These are phyloP conservation scores for Augochlorella aurata DNA, from an alignment of 2,888 invertebrate genomes.

Conservation along the genomic window DNA sequence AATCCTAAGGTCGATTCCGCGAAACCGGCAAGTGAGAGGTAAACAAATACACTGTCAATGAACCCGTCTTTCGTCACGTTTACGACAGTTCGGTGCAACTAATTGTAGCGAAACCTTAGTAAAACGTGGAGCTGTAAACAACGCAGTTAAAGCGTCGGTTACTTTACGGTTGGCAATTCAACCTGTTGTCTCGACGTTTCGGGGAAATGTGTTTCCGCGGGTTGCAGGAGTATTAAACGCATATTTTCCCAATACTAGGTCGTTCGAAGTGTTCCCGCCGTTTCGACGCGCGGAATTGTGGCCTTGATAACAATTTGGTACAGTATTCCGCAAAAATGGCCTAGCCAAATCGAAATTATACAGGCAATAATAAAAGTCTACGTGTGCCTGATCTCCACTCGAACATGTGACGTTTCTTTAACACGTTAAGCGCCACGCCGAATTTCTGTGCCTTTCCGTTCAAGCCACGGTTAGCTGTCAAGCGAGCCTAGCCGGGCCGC, in stretches of 20 bases:
- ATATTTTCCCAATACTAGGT: slow-evolving; percentile 4
- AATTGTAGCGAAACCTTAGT: slow-evolving; percentile 31
- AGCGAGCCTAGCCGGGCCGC: too few relatives aligned
- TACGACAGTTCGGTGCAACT: slow-evolving; percentile 19
- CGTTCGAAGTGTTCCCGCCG: background rate
- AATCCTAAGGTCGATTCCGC: slow-evolving; percentile 33
- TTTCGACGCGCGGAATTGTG: background rate
- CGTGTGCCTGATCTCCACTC: too few relatives aligned
- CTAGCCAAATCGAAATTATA: background rate
- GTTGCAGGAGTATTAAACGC: background rate
- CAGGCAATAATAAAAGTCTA: too few relatives aligned
- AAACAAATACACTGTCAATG: slow-evolving; percentile 61
- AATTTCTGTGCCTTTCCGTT: too few relatives aligned
- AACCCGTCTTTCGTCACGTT: slow-evolving; percentile 17
- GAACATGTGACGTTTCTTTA: too few relatives aligned
- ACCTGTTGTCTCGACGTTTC: background rate
- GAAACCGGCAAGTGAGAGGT: slow-evolving; percentile 51
- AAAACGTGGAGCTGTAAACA: slow-evolving; percentile 16
- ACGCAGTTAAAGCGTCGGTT: slow-evolving; percentile 13
- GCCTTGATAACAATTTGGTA: background rate
- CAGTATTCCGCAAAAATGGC: background rate
- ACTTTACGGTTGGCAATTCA: slow-evolving; percentile 26
- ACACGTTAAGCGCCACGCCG: too few relatives aligned
- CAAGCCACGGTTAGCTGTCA: too few relatives aligned
- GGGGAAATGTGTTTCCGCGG: background rate